Percentiles rank a stretch among this genome's conserved stretches.
These are phyloP conservation scores for Eumaeus atala DNA, from an alignment of 1,140 invertebrate genomes.

Conservation along the genomic window DNA sequence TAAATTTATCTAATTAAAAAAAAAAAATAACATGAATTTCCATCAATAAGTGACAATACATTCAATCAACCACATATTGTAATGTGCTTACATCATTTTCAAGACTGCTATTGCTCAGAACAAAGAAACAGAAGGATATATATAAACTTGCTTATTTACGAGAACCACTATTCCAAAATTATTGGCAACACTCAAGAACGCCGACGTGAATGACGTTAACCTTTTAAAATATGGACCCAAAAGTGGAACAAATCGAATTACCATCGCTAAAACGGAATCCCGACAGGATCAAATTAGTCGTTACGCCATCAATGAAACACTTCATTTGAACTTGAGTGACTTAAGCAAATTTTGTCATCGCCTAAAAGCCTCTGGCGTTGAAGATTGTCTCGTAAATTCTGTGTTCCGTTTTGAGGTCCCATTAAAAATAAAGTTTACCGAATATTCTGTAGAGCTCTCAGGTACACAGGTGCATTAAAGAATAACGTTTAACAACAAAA, in stretches of 20 bases:
- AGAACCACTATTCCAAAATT: too few species aligned
- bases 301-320: constrained; percentile 29
- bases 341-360: constrained; percentile 38
- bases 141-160: too few species aligned
- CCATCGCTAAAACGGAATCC: constrained; percentile 13
- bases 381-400: constrained; percentile 66
- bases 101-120: too few species aligned
- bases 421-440: constrained; percentile 71
- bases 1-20: too few species aligned
- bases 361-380: constrained; percentile 57
- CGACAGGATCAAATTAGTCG: constrained; percentile 33
- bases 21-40: too few species aligned
- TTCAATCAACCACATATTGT: too few species aligned
- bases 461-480: constrained; percentile 63
- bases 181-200: neutral
- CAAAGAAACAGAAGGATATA: too few species aligned
- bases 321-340: constrained; percentile 33
- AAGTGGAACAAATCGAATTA: constrained; percentile 3
- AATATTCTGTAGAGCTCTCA: constrained; percentile 64
- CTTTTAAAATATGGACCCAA: neutral
- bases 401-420: constrained; percentile 60
- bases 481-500: constrained; percentile 49
- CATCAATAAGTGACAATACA: too few species aligned
- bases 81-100: too few species aligned
- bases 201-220: neutral